phyloP scores from a whole-genome alignment of 2,113 vertebrate species.

The Podocnemis expansa region DNA sequence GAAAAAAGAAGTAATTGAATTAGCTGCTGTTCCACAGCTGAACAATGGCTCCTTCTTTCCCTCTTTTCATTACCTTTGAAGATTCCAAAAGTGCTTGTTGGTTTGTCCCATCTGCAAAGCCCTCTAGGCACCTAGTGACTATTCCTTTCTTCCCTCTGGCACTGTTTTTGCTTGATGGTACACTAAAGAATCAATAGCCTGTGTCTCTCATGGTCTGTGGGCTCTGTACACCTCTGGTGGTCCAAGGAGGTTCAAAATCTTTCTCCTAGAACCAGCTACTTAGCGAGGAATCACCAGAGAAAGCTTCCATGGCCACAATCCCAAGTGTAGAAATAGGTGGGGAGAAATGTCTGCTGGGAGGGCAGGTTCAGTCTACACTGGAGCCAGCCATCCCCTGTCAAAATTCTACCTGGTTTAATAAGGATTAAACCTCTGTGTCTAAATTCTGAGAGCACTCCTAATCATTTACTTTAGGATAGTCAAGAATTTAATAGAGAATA shows the following conservation, averaged over 20 bases:
- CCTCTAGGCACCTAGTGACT: neutral
- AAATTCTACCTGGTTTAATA: neutral
- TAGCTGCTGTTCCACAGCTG: neutral
- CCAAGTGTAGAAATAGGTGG: neutral
- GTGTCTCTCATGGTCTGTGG: neutral
- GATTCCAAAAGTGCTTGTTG: neutral
- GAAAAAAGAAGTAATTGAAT: neutral
- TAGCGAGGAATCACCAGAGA: neutral
- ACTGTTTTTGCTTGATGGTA: neutral
- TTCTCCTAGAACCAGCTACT: accelerated
- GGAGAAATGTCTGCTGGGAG: neutral
- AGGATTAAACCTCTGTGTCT: neutral
- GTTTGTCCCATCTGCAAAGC: neutral
- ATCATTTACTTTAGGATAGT: neutral
- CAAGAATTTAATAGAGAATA: neutral
- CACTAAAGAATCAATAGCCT: neutral
- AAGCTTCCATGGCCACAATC: neutral
- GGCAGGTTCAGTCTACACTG: neutral
- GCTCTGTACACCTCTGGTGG: neutral
- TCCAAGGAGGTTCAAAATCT: neutral
- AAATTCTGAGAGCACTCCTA: neutral
- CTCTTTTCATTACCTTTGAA: neutral
- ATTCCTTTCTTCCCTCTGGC: neutral
- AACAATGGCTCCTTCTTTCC: neutral
- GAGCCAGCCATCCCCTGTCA: neutral